Evolutionary conservation across 1,140 invertebrate species (phyloP), one percentile per base, ranked within the genome.

Genomic region (Meteorus sp.): DNA sequence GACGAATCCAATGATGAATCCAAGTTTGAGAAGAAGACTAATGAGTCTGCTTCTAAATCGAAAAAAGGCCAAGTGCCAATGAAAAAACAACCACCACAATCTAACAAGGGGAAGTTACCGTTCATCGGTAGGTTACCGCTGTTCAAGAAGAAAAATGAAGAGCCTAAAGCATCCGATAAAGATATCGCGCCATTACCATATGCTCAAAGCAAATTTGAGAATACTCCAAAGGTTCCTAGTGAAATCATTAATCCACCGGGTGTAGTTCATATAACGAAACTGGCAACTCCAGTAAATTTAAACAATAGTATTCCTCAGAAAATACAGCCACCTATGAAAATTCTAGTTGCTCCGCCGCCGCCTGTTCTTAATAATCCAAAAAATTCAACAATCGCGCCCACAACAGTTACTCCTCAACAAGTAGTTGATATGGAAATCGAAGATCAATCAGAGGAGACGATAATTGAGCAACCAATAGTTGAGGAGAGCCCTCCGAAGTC

Each of bases 121-220:
- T 88, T 89, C 56, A 89, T 88, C 45, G 87, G 87, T 1, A 76
- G 86, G 63, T 83, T 89, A 76, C 87, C 87, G 1, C 68, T 89
- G 31, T 86, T 88, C 47, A 88, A 88, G 61, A 88, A 87, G 48
- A 84, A 85, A 56, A 64, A 66, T 0, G 80, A 83, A 33, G 81
- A 82, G 27, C 72, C 74, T 2, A 76, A 78, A 29, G 19, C 71
- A 13, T 69, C 72, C 3, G 77, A 79, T 9, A 79, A 79, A 19
- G 77, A 80, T 27, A 72, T 78, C 1, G 62, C 75, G 0, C 72
- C 77, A 0, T 50, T 80, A 3, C 77, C 77, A 0, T 80, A 81
- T 25, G 65, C 69, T 17, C 75, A 79, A 47, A 79, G 75, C 56
- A 77, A 79, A 56, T 76, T 77, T 39, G 75, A 79, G 44, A 73